Percentiles rank a stretch among this genome's conserved stretches.
These are phyloP conservation scores for Macroglossus sobrinus DNA, from an alignment of 2,113 vertebrate genomes.

Conservation along the genomic window DNA sequence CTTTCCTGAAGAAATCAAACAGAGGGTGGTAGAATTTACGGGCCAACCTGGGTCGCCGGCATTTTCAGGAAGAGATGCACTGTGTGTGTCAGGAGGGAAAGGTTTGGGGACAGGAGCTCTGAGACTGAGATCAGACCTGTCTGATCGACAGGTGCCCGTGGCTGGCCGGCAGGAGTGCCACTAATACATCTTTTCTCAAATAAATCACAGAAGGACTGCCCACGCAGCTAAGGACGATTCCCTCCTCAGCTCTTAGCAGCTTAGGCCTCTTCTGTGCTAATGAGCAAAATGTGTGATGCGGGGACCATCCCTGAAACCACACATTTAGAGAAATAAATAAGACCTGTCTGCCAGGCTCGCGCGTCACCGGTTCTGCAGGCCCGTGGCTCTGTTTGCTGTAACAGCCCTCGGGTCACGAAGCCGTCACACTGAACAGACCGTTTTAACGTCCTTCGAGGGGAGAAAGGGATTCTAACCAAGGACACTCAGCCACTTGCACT, in stretches of 20 bases:
- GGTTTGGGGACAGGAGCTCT: not conserved
- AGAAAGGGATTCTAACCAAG: not conserved
- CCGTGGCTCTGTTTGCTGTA: conserved; percentile 50
- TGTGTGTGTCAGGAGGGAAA: not conserved
- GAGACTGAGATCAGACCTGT: too few species aligned
- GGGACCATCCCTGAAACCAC: conserved; percentile 56
- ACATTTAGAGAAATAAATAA: not conserved
- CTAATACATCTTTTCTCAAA: not conserved
- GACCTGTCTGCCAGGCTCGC: not conserved
- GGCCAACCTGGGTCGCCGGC: not conserved
- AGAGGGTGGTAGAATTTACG: not conserved
- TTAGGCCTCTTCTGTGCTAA: conserved; percentile 72
- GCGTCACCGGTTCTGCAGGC: not conserved
- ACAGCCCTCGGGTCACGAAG: not conserved
- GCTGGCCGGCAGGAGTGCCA: not conserved
- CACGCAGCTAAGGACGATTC: conserved; percentile 48
- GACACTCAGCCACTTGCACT: not conserved
- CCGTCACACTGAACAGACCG: conserved; percentile 9
- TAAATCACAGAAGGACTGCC: conserved; percentile 23
- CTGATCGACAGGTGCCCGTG: not conserved
- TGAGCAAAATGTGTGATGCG: conserved; percentile 40
- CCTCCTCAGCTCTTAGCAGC: conserved; percentile 51
- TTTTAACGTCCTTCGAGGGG: not conserved
- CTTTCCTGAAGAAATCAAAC: not conserved
- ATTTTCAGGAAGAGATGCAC: not conserved